Evolutionary conservation across 2,797 vertebrate species (phyloP).

Genomic region (Eleutherodactylus coqui): DNA sequence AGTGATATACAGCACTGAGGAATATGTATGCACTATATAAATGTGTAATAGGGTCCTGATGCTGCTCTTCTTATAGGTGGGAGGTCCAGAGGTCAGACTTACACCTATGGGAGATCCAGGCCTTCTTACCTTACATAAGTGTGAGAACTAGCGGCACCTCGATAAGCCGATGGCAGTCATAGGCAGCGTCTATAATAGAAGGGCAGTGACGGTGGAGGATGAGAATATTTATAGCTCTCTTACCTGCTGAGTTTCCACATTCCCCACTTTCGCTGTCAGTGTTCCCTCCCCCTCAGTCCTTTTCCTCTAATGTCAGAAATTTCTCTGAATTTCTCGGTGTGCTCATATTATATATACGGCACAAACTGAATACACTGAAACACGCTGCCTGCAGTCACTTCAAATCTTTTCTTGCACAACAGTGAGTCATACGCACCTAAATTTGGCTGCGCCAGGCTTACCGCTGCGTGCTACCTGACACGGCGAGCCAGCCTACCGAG

Average conservation of each 20-base stretch:
- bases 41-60: no score
- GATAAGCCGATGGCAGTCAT: constrained; percentile 4
- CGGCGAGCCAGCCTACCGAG: constrained; percentile 1
- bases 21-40: no score
- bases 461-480: constrained; percentile 51
- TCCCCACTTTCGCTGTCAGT: constrained; percentile 40
- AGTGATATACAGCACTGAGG: no score
- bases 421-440: constrained; percentile 60
- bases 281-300: constrained; percentile 45
- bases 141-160: background rate
- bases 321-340: constrained; percentile 36
- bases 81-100: no score
- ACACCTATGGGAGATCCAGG: no score
- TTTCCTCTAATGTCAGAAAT: constrained; percentile 46
- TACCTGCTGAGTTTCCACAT: constrained; percentile 46
- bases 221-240: constrained; percentile 45
- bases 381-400: constrained; percentile 53
- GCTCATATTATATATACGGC: constrained; percentile 51
- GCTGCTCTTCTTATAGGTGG: no score
- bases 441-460: constrained; percentile 43
- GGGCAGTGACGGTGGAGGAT: constrained; percentile 35
- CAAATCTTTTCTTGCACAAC: constrained; percentile 49
- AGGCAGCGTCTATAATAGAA: background rate
- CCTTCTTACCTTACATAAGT: background rate
- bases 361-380: constrained; percentile 48